Conservation (phyloP, 2,113 vertebrate species). For the Triplophysa rosa region DNA sequence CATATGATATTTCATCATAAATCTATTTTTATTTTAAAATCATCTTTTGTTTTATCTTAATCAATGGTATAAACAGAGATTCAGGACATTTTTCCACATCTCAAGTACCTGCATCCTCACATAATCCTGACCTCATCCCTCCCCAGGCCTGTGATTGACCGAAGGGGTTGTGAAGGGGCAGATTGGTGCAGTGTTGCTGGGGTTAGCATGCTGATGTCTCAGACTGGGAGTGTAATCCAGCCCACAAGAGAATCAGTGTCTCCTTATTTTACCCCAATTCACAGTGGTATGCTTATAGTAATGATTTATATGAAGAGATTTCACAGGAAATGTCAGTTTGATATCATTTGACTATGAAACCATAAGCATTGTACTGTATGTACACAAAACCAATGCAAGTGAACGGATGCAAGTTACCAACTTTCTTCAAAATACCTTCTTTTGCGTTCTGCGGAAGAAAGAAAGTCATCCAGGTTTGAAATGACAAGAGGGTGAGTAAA, state of each 20-base stretch:
- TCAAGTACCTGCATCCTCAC: background rate
- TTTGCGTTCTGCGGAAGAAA: no score
- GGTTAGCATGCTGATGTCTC: constrained; percentile 46
- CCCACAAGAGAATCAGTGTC: constrained; percentile 45
- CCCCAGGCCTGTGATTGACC: constrained; percentile 23
- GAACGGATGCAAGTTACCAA: no score
- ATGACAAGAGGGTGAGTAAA: no score
- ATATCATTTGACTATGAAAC: no score
- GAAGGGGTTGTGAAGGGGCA: constrained; percentile 43
- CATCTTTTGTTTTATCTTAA: background rate
- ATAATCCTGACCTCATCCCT: constrained; percentile 23
- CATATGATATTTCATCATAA: background rate
- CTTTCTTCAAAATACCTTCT: no score
- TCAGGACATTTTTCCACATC: background rate
- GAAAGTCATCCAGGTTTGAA: no score
- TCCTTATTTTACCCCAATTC: background rate
- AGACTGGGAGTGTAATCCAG: constrained; percentile 51
- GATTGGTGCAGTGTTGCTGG: constrained; percentile 47
- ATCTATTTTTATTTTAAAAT: background rate
- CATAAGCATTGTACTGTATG: no score
- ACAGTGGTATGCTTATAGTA: no score
- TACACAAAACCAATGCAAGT: no score
- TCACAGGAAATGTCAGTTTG: no score
- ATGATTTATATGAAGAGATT: no score
- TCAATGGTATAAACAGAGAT: background rate